Evolutionary conservation across 2,888 invertebrate genomes (phyloP), one percentile per base, ranked within the genome.

Genomic region (Drosophila anomalata): DNA sequence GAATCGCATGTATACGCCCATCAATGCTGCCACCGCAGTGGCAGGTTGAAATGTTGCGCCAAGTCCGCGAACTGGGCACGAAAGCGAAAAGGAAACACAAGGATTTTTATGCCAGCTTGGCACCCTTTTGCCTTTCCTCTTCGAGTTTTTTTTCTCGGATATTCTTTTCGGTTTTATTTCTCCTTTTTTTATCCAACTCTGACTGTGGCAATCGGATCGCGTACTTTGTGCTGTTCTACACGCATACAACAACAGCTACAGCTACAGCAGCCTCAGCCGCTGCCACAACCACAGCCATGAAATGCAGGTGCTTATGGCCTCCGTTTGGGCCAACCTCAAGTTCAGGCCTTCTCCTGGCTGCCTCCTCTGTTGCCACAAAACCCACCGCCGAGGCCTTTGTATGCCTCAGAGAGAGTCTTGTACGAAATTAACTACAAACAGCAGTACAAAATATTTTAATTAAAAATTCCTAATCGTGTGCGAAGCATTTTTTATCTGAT

Each of bases 391-490:
- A 65, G 73, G 78, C 76, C 84, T 83, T 81, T 78, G 79, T 85
- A 78, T 82, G 78, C 65, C 70, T 76, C 70, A 55, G 70, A 70
- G 70, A 70, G 84, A 76, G 67, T 78, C 79, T 80, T 81, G 84
- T 83, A 82, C 82, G 76, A 88, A 87, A 87, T 84, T 79, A 86
- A 86, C 87, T 83, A 88, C 88, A 85, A 87, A 89, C 89, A 85
- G 87, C 89, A 89, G 88, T 88, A 89, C 87, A 90, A 91, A 91
- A 91, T 91, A 91, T 91, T 91, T 91, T 91, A 91, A 91, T 91
- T 91, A 91, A 91, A 91, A 91, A 91, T 91, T 91, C 91, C 89
- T 91, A 90, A 91, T 91, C 91, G 91, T 91, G 91, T 91, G 91
- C 90, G 89, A 90, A 90, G 91, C 90, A 89, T 90, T 91, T 90